These are phyloP conservation scores for Sebastes itinus DNA, from an alignment of 2,797 vertebrate genomes.

Conservation along the genomic window DNA sequence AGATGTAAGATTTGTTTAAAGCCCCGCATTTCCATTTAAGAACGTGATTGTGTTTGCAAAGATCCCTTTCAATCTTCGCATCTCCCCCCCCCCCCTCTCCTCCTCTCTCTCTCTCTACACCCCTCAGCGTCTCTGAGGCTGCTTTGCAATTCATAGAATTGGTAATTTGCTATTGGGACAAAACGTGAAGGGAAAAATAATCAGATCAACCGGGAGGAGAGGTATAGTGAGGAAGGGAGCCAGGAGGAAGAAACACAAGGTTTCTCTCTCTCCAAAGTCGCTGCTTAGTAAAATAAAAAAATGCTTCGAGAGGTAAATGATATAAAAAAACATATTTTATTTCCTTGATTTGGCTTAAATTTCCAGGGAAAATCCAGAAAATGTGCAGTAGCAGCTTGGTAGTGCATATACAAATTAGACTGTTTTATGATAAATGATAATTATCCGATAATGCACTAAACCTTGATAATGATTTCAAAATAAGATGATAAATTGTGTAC, in stretches of 20 bases:
- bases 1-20: slow-evolving; percentile 93
- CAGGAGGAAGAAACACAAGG: slow-evolving; percentile 76
- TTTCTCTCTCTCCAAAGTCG: slow-evolving; percentile 77
- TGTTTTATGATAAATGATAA: slow-evolving; percentile 34
- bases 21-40: slow-evolving; percentile 92
- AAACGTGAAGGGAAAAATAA: slow-evolving; percentile 94
- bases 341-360: slow-evolving; percentile 37
- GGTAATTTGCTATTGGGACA: slow-evolving; percentile 95
- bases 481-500: slow-evolving; percentile 30
- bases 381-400: slow-evolving; percentile 15
- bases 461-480: slow-evolving; percentile 10
- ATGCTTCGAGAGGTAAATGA: slow-evolving; percentile 71
- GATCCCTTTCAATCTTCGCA: slow-evolving; percentile 90
- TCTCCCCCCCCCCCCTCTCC: slow-evolving; percentile 54
- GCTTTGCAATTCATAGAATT: slow-evolving; percentile 95
- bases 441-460: slow-evolving; percentile 15
- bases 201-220: slow-evolving; percentile 88
- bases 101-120: slow-evolving; percentile 65
- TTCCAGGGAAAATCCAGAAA: slow-evolving; percentile 17
- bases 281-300: slow-evolving; percentile 64
- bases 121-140: slow-evolving; percentile 89
- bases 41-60: slow-evolving; percentile 93
- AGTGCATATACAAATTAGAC: slow-evolving; percentile 4
- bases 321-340: slow-evolving; percentile 53
- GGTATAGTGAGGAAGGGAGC: slow-evolving; percentile 75